These are phyloP conservation scores for Enteromius unitaeniatus DNA, from an alignment of 2,797 vertebrate species.

Conservation along the genomic window DNA sequence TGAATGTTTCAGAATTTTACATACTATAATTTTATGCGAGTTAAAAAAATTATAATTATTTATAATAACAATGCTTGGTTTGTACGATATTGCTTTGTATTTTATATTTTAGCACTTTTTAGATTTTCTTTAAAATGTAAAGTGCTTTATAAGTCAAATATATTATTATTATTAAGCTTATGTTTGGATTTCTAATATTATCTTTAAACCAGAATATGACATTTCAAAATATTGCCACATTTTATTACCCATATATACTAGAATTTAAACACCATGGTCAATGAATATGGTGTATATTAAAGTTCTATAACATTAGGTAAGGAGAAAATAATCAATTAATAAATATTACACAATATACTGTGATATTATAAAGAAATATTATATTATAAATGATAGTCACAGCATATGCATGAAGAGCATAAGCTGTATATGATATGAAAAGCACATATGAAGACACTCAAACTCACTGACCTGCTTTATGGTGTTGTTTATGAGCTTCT, in stretches of 20 bases:
- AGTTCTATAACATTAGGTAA: not conserved
- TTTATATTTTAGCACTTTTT: too few species aligned
- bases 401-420: too few species aligned
- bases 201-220: not conserved
- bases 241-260: too few species aligned
- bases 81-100: not conserved
- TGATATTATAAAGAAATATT: too few species aligned
- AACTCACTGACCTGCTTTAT: constrained; percentile 73
- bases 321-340: not conserved
- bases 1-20: not conserved
- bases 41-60: not conserved
- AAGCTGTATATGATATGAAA: too few species aligned
- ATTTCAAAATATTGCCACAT: not conserved
- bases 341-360: too few species aligned
- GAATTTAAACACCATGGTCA: not conserved
- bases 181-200: too few species aligned
- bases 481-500: constrained; percentile 64
- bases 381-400: too few species aligned
- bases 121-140: too few species aligned
- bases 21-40: not conserved
- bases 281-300: not conserved
- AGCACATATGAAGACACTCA: not conserved
- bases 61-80: not conserved
- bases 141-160: too few species aligned
- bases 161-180: too few species aligned